phyloP scores from a whole-genome alignment of 2,888 invertebrate genomes.

The Tridacna gigas region DNA sequence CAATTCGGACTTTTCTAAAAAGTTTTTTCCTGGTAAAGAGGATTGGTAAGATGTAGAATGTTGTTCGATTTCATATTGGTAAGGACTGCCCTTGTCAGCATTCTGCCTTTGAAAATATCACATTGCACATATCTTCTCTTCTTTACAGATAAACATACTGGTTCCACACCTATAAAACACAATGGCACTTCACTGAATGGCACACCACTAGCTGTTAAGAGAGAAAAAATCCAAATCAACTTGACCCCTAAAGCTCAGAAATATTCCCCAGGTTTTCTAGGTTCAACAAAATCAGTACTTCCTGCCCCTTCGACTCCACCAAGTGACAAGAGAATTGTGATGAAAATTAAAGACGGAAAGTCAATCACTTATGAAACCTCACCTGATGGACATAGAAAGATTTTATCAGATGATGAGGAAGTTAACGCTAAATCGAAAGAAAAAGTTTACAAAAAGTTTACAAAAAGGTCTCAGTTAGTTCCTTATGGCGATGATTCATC shows the following conservation, averaged over 20 bases:
- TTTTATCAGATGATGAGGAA: conserved; percentile 71
- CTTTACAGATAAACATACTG: background rate
- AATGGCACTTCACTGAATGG: conserved; percentile 55
- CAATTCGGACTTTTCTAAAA: no score
- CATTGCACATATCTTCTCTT: background rate
- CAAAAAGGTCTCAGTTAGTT: conserved; percentile 75
- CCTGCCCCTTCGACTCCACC: conserved; percentile 62
- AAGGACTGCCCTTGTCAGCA: no score
- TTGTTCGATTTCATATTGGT: no score
- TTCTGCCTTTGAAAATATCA: no score
- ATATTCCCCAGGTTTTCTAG: background rate
- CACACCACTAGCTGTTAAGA: conserved; percentile 68
- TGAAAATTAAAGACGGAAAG: conserved; percentile 83
- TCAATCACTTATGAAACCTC: conserved; percentile 78
- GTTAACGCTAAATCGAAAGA: conserved; percentile 46
- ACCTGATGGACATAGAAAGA: conserved; percentile 75
- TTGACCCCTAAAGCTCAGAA: conserved; percentile 20
- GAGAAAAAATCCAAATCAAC: conserved; percentile 71
- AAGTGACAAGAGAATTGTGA: conserved; percentile 75
- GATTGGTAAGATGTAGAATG: no score
- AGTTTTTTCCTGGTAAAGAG: no score
- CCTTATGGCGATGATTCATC: conserved; percentile 84
- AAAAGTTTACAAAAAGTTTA: conserved; percentile 34
- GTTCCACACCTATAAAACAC: conserved; percentile 47
- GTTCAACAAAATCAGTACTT: conserved; percentile 5